These are phyloP conservation scores for Rhopalosiphum nymphaeae DNA, from an alignment of 2,888 invertebrate species.

Conservation along the genomic window DNA sequence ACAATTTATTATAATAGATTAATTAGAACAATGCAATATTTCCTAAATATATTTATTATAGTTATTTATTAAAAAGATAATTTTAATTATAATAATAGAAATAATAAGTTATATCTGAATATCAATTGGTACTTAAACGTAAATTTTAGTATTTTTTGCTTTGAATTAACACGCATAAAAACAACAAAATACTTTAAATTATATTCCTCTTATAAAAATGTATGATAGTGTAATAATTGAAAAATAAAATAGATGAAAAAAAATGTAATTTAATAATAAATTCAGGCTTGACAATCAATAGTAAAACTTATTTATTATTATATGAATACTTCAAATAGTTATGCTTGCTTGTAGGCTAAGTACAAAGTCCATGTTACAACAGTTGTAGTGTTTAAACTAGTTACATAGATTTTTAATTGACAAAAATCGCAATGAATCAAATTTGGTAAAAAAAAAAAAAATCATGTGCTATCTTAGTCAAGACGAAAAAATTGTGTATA, in stretches of 20 bases:
- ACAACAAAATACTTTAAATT: not conserved
- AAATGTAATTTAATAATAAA: too few relatives aligned
- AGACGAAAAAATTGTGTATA: not conserved
- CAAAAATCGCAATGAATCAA: not conserved
- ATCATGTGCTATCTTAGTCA: too few relatives aligned
- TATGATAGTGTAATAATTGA: too few relatives aligned
- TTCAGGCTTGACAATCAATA: too few relatives aligned
- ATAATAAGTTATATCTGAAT: not conserved
- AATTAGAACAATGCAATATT: not conserved
- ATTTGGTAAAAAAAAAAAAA: not conserved
- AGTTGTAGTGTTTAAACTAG: not conserved
- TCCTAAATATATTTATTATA: not conserved
- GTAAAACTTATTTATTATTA: too few relatives aligned
- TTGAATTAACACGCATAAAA: not conserved
- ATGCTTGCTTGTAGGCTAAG: not conserved
- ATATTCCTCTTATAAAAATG: too few relatives aligned
- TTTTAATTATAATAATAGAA: not conserved
- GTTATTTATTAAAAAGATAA: not conserved
- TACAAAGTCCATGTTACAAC: not conserved
- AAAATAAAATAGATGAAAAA: too few relatives aligned
- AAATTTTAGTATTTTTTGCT: not conserved
- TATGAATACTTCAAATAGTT: too few relatives aligned
- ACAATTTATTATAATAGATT: not conserved
- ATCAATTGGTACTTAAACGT: not conserved
- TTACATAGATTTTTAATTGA: not conserved